Evolutionary conservation across 35 echinoderm and acorn worm species (phyloP).

Genomic region (Stichopus chloronotus): DNA sequence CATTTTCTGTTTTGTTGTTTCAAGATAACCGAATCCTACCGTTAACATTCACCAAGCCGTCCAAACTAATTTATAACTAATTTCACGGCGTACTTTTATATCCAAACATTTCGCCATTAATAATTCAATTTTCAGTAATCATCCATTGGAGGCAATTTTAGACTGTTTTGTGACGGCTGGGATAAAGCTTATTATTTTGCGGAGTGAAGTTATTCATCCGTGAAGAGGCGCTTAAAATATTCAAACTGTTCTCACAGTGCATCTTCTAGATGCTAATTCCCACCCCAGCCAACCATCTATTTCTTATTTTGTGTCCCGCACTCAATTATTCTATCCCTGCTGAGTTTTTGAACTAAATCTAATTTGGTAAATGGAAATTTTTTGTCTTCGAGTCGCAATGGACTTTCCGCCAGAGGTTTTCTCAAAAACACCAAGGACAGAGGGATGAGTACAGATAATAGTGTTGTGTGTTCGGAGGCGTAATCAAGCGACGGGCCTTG

Average conservation of each 20-base stretch:
- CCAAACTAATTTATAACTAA: slow-evolving; percentile 55
- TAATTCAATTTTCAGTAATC: slow-evolving; percentile 51
- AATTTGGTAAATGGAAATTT: slow-evolving; percentile 60
- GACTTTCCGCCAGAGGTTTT: slow-evolving; percentile 52
- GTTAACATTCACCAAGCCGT: slow-evolving; percentile 22
- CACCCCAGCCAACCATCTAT: slow-evolving; percentile 36
- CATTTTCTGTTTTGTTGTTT: slow-evolving; percentile 18
- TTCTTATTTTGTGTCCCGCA: slow-evolving; percentile 45
- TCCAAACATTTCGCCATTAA: slow-evolving; percentile 46
- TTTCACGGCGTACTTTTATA: slow-evolving; percentile 56
- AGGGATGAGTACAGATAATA: slow-evolving; percentile 51
- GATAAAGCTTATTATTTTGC: slow-evolving; percentile 14
- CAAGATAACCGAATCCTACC: slow-evolving; percentile 40
- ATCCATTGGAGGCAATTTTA: slow-evolving; percentile 41
- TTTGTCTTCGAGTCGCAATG: slow-evolving; percentile 18
- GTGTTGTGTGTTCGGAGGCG: slow-evolving; percentile 47
- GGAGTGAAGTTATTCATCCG: background rate
- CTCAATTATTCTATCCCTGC: slow-evolving; percentile 54
- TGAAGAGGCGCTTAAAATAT: slow-evolving; percentile 61
- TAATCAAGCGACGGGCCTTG: slow-evolving; percentile 43
- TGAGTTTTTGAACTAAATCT: slow-evolving; percentile 62
- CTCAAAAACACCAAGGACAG: background rate
- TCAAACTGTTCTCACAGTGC: slow-evolving; percentile 44
- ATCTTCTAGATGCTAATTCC: slow-evolving; percentile 34
- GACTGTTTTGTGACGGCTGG: slow-evolving; percentile 43